These are phyloP conservation scores for Tenthredo mesomela DNA, from an alignment of 2,888 invertebrate species.

Conservation along the genomic window DNA sequence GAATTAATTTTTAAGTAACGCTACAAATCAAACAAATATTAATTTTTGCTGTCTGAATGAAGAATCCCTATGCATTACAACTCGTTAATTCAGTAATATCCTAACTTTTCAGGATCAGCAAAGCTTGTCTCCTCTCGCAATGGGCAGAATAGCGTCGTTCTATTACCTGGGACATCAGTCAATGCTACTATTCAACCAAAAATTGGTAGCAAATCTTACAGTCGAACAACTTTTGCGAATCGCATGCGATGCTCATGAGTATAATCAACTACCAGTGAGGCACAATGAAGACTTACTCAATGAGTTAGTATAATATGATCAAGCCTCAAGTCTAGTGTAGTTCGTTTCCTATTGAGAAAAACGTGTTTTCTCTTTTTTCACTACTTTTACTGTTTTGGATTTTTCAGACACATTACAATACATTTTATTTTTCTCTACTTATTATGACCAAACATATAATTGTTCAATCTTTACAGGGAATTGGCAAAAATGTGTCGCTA, in stretches of 20 bases:
- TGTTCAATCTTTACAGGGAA: conserved; percentile 81
- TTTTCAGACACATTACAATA: too few relatives aligned
- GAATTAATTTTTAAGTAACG: not conserved
- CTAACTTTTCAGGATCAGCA: conserved; percentile 64
- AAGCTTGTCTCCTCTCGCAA: conserved; percentile 77
- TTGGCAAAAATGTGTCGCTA: conserved; percentile 88
- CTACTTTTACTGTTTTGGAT: not conserved
- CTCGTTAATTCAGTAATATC: not conserved
- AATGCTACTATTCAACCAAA: conserved; percentile 89
- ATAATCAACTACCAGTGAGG: conserved; percentile 95
- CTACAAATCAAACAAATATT: too few relatives aligned
- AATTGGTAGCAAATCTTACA: conserved; percentile 83
- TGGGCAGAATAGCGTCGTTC: conserved; percentile 96
- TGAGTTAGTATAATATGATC: conserved; percentile 81
- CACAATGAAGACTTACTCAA: conserved; percentile 98
- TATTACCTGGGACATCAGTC: conserved; percentile 98
- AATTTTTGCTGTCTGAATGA: not conserved
- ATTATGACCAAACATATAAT: conserved; percentile 17
- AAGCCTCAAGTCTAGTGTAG: not conserved
- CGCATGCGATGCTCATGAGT: conserved; percentile 93
- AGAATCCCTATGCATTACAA: conserved; percentile 14
- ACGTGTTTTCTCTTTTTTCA: not conserved
- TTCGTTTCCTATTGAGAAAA: not conserved
- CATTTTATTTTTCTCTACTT: not conserved
- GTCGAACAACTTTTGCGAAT: conserved; percentile 88